Conservation (phyloP, 1,140 invertebrate species). For the Drosophila gunungcola region DNA sequence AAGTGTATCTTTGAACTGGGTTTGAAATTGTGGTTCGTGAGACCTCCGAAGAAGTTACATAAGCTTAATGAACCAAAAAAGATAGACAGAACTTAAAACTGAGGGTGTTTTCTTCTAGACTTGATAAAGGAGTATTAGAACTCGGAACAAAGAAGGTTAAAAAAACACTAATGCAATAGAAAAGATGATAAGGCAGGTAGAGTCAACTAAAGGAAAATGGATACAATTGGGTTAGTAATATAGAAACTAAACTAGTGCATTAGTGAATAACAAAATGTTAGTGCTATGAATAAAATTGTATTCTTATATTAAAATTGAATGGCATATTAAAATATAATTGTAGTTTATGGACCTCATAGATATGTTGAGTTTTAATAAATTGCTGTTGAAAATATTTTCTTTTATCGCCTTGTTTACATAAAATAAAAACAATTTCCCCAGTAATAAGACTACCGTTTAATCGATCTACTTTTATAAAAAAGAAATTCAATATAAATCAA, state of each 20-base stretch:
- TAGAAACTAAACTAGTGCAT: slow-evolving; percentile 1
- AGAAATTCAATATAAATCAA: background rate
- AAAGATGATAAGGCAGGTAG: slow-evolving; percentile 37
- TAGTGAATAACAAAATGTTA: background rate
- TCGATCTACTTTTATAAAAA: background rate
- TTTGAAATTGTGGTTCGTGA: slow-evolving; percentile 31
- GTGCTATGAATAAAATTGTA: background rate
- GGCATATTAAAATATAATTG: too few species aligned
- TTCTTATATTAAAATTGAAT: too few species aligned
- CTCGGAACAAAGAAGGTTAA: slow-evolving; percentile 37
- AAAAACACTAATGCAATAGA: slow-evolving; percentile 33
- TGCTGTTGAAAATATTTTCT: too few species aligned
- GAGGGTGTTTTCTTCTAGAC: slow-evolving; percentile 30
- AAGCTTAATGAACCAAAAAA: slow-evolving; percentile 24
- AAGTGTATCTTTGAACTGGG: slow-evolving; percentile 23
- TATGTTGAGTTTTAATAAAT: too few species aligned
- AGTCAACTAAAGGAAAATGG: slow-evolving; percentile 14
- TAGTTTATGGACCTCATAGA: too few species aligned
- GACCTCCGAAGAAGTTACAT: slow-evolving; percentile 26
- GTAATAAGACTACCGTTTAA: background rate
- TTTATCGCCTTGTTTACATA: too few species aligned
- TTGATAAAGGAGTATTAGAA: slow-evolving; percentile 41
- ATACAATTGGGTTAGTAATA: slow-evolving; percentile 16
- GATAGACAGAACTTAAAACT: slow-evolving; percentile 7
- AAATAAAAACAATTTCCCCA: too few species aligned